A percentile compares a stretch with the other conserved stretches of the same genome.
phyloP scores from a whole-genome alignment of 1,140 invertebrate genomes.

The Ruditapes philippinarum region DNA sequence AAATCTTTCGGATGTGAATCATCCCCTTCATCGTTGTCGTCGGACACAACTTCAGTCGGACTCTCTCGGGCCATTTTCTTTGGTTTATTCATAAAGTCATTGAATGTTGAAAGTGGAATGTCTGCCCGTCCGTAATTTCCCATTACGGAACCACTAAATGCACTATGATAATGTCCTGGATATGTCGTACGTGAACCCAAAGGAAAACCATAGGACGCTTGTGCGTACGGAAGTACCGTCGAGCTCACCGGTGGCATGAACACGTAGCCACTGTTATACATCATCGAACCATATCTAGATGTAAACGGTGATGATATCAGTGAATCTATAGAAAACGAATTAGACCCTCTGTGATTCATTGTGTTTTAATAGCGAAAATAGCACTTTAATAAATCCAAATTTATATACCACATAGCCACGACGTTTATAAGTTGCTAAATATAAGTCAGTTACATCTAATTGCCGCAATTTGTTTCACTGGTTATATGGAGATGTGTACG shows the following conservation, averaged over 20 bases:
- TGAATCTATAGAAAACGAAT: constrained; percentile 73
- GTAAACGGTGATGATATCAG: constrained; percentile 59
- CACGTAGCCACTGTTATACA: constrained; percentile 64
- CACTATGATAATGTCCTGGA: constrained; percentile 28
- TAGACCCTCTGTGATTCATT: constrained; percentile 59
- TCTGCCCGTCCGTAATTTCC: constrained; percentile 31
- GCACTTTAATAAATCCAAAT: constrained; percentile 9
- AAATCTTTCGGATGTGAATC: constrained; percentile 30
- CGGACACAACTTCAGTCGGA: background rate
- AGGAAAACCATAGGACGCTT: background rate
- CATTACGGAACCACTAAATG: constrained; percentile 18
- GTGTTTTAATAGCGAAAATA: background rate
- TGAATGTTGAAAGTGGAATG: constrained; percentile 13
- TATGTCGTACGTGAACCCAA: background rate
- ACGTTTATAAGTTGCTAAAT: background rate
- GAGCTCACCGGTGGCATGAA: constrained; percentile 64
- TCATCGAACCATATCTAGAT: constrained; percentile 64
- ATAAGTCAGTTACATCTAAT: no score
- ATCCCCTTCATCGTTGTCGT: constrained; percentile 7
- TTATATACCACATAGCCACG: background rate
- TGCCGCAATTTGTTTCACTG: no score
- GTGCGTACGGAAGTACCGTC: constrained; percentile 26
- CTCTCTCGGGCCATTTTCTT: background rate
- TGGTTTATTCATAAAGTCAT: constrained; percentile 5
- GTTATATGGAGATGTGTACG: no score